Conservation (phyloP, 2,113 vertebrate genomes). For the Ranitomeya imitator region DNA sequence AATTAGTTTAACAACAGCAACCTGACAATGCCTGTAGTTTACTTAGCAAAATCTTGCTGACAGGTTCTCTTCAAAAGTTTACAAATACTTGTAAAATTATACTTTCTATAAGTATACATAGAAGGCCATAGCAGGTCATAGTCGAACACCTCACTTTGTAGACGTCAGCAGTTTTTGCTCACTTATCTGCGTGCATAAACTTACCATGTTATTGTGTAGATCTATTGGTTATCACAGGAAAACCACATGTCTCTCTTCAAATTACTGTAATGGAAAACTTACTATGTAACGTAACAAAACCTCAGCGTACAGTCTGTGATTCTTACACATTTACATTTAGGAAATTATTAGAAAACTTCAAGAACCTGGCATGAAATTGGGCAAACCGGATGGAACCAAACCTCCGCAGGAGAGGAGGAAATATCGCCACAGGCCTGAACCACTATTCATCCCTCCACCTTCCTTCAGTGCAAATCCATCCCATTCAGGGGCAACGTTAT, state of each 20-base stretch:
- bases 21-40: too few species aligned
- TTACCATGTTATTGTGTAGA: background rate
- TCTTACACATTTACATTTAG: constrained; percentile 61
- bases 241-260: background rate
- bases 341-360: constrained; percentile 70
- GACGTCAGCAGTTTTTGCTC: background rate
- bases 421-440: constrained; percentile 78
- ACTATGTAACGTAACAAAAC: background rate
- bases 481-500: constrained; percentile 76
- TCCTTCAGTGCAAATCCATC: constrained; percentile 68
- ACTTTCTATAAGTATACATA: background rate
- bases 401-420: constrained; percentile 75
- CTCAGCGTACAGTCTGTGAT: constrained; percentile 11
- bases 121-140: background rate
- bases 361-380: constrained; percentile 64
- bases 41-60: too few species aligned
- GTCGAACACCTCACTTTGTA: background rate
- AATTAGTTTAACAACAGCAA: too few species aligned
- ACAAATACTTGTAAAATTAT: background rate
- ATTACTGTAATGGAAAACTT: background rate
- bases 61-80: too few species aligned
- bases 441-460: constrained; percentile 84
- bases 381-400: constrained; percentile 66
- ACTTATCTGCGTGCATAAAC: background rate
- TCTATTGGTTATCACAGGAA: constrained; percentile 1